Conservation (phyloP, 2,888 invertebrate species). For the Nycteola revayana region DNA sequence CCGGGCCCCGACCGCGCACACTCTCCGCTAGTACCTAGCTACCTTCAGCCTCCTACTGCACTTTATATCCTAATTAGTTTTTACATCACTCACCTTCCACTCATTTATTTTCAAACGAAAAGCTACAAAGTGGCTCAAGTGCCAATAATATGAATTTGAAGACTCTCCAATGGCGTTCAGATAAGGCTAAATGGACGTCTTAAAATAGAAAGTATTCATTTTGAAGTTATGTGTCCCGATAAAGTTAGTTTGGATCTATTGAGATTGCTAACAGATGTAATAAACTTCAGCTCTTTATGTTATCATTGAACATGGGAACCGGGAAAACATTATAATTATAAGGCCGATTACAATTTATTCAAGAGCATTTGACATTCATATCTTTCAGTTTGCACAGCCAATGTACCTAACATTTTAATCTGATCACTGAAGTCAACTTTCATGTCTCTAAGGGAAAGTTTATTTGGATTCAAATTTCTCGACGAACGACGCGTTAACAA, state of each 20-base stretch:
- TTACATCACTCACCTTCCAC: slow-evolving; percentile 28
- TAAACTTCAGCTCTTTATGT: slow-evolving; percentile 39
- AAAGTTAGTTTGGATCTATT: slow-evolving; percentile 39
- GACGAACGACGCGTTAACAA: slow-evolving; percentile 57
- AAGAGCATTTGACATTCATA: no score
- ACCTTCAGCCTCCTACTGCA: slow-evolving; percentile 36
- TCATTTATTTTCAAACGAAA: slow-evolving; percentile 32
- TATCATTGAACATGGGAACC: slow-evolving; percentile 37
- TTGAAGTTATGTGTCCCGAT: slow-evolving; percentile 33
- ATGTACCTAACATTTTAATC: slow-evolving; percentile 72
- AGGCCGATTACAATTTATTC: slow-evolving; percentile 46
- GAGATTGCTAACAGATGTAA: slow-evolving; percentile 34
- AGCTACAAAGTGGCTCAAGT: slow-evolving; percentile 18
- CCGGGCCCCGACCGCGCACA: slow-evolving; percentile 48
- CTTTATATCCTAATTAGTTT: slow-evolving; percentile 53
- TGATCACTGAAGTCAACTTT: slow-evolving; percentile 73
- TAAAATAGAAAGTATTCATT: slow-evolving; percentile 37
- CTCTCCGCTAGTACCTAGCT: slow-evolving; percentile 42
- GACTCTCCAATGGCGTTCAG: slow-evolving; percentile 28
- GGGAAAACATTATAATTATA: slow-evolving; percentile 46
- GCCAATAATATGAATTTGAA: slow-evolving; percentile 31
- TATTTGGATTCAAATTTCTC: slow-evolving; percentile 68
- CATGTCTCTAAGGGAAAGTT: slow-evolving; percentile 70
- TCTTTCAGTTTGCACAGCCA: slow-evolving; percentile 59
- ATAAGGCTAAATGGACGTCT: slow-evolving; percentile 31